phyloP scores from a whole-genome alignment of 2,113 vertebrate genomes.

The Dipodomys ordii region DNA sequence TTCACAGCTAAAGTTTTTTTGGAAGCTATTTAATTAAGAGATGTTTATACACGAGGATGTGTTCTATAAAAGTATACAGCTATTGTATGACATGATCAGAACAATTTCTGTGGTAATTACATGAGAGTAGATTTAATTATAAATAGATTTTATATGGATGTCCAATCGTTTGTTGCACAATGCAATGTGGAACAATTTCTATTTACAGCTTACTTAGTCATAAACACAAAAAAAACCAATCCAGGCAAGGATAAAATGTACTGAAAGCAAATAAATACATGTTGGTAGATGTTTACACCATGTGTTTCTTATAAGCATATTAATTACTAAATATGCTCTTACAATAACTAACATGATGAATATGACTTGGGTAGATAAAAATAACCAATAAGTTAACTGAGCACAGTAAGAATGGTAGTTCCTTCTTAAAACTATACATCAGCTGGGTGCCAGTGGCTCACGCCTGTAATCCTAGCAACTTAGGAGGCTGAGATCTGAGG shows the following conservation, averaged over 20 bases:
- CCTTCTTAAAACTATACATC: constrained; percentile 9
- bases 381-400: constrained; percentile 23
- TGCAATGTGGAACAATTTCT: constrained; percentile 45
- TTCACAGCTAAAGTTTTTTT: constrained; percentile 43
- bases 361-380: not conserved
- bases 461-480: too few species aligned
- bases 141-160: constrained; percentile 1
- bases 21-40: not conserved
- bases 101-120: constrained; percentile 33
- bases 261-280: constrained; percentile 32
- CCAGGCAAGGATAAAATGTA: constrained; percentile 57
- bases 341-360: not conserved
- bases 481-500: too few species aligned
- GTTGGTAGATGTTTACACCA: constrained; percentile 40
- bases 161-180: not conserved
- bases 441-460: too few species aligned
- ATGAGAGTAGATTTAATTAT: constrained; percentile 2
- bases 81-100: constrained; percentile 29
- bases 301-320: constrained; percentile 12
- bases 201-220: constrained; percentile 19
- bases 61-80: constrained; percentile 33
- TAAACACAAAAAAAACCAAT: constrained; percentile 37
- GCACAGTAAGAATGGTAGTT: not conserved
- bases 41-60: not conserved
- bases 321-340: constrained; percentile 32